Conservation (phyloP, 2,888 invertebrate species). For the Brachypalpus laphriformis region DNA sequence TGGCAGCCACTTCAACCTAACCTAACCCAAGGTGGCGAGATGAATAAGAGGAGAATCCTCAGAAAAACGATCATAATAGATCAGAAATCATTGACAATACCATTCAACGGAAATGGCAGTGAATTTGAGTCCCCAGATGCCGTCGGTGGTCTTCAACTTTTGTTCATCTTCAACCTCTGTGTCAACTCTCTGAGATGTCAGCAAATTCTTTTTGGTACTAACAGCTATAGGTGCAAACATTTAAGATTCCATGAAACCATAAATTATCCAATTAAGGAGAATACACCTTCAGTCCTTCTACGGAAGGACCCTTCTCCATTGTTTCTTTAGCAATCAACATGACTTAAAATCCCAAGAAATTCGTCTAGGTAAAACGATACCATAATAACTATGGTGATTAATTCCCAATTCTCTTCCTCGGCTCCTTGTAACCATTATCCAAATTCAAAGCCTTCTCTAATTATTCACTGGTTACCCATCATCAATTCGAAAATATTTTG, state of each 20-base stretch:
- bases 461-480: not conserved
- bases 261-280: not conserved
- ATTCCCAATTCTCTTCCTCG: not conserved
- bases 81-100: no score
- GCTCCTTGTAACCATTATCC: slow-evolving; percentile 20
- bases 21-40: no score
- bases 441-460: slow-evolving; percentile 14
- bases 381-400: not conserved
- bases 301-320: not conserved
- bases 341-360: not conserved
- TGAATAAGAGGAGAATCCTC: no score
- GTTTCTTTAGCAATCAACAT: not conserved
- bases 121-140: no score
- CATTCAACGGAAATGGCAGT: no score
- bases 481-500: not conserved
- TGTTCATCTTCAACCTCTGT: no score
- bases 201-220: no score
- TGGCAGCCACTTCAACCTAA: no score
- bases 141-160: no score
- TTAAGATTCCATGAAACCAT: not conserved
- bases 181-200: no score
- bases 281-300: not conserved
- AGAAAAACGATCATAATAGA: no score
- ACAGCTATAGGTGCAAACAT: not conserved
- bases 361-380: not conserved